Conservation (phyloP, 2,888 invertebrate genomes). For the Oxystoma pomonae region DNA sequence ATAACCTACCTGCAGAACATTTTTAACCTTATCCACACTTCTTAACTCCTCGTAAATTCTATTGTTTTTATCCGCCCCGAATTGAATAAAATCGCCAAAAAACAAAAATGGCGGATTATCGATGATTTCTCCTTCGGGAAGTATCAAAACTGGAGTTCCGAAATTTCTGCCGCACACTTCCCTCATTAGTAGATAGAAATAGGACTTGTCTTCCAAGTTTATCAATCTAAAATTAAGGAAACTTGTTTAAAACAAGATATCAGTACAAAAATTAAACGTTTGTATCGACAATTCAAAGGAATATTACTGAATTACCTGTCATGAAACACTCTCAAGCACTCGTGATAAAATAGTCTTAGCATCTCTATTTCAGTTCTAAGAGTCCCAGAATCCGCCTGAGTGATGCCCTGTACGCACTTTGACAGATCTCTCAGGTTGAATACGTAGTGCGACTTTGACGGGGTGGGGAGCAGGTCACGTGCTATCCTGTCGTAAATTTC, state of each 20-base stretch:
- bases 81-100: conserved; percentile 82
- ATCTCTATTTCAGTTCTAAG: conserved; percentile 65
- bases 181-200: conserved; percentile 71
- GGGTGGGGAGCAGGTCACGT: conserved; percentile 80
- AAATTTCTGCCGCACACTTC: conserved; percentile 63
- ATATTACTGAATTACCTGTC: too few species aligned
- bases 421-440: conserved; percentile 90
- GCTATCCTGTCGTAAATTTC: conserved; percentile 79
- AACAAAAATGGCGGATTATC: conserved; percentile 59
- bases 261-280: too few species aligned
- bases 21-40: conserved; percentile 66
- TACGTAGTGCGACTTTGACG: conserved; percentile 88
- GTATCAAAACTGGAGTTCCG: conserved; percentile 54
- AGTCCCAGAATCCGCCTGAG: conserved; percentile 72
- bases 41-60: conserved; percentile 78
- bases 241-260: too few species aligned
- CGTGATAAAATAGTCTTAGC: conserved; percentile 83
- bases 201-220: conserved; percentile 74
- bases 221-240: conserved; percentile 56
- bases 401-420: conserved; percentile 85
- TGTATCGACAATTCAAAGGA: too few species aligned
- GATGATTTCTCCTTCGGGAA: conserved; percentile 59
- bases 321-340: conserved; percentile 87
- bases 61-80: conserved; percentile 66
- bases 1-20: conserved; percentile 60